These are phyloP conservation scores for Machimus rusticus DNA, from an alignment of 2,888 invertebrate species.

Conservation along the genomic window DNA sequence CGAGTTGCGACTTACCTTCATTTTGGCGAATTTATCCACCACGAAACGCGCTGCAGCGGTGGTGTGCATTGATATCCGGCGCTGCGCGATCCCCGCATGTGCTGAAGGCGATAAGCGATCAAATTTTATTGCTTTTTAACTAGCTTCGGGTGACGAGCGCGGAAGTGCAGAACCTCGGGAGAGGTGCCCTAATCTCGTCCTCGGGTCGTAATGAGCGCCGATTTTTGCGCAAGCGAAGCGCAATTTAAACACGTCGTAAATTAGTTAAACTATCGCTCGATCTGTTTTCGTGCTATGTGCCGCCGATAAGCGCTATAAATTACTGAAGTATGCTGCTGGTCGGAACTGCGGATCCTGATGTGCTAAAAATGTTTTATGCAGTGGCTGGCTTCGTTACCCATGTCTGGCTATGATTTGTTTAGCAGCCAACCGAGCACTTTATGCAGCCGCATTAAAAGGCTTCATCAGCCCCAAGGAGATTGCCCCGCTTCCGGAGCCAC, in stretches of 20 bases:
- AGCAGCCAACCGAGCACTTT: neutral
- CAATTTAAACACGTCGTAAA: slow-evolving; percentile 36
- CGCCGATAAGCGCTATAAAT: slow-evolving; percentile 30
- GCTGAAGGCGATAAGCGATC: slow-evolving; percentile 31
- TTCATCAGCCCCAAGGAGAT: neutral
- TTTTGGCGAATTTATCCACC: neutral
- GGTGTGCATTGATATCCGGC: neutral
- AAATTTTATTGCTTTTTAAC: slow-evolving; percentile 34
- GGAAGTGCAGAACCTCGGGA: neutral
- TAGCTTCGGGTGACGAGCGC: neutral
- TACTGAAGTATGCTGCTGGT: neutral
- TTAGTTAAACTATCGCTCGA: slow-evolving; percentile 13
- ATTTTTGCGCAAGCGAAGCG: slow-evolving; percentile 22
- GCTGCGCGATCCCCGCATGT: neutral
- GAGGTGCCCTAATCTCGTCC: slow-evolving; percentile 3
- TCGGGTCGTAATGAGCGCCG: neutral
- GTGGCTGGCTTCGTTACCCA: neutral
- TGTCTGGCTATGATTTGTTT: slow-evolving; percentile 14
- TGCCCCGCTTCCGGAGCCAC: neutral
- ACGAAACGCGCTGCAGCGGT: neutral
- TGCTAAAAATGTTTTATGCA: slow-evolving; percentile 35
- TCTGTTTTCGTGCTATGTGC: slow-evolving; percentile 19
- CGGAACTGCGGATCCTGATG: slow-evolving; percentile 21
- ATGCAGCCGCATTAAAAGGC: neutral
- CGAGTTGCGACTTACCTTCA: neutral